Evolutionary conservation across 2,113 vertebrate species (phyloP), one percentile per base, ranked within the genome.

Genomic region (Cheilinus undulatus): DNA sequence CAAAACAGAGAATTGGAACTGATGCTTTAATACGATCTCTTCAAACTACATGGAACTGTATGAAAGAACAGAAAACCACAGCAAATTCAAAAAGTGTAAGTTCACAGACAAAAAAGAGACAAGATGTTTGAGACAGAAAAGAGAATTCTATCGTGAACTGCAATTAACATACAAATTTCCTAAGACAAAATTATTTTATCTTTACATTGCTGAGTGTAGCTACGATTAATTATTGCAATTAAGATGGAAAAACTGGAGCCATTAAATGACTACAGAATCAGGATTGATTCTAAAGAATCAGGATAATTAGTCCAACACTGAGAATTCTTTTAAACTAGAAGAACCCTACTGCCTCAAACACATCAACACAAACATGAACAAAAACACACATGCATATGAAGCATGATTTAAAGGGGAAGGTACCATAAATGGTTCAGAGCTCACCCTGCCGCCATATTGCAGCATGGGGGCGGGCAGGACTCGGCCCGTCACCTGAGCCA

Each of bases 381-480:
- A 22, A 64, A 24, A 78, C 64, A 78, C 11, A 38, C 78, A 71
- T 30, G 68, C 69, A 4, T 27, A 82, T 68, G 64, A 82, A 84
- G 70, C 19, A 72, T 84, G 87, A 90, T 88, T 80, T 76, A 92
- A 90, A 90, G 80, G 19, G 85, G 63, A 76, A 76, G 73, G 89
- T 93, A 93, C 92, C 91, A 93, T 88, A 75, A 93, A 92, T 67
- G 86, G 87, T 71, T 93, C 92, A 83, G 91, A 91, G 80, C 95
- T 95, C 95, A 97, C 96, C 94, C 97, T 94, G 86, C 97, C 97
- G 86, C 97, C 97, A 3, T 99, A 99, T 79, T 99, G 97, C 89
- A 99, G 88, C 96, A 97, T 97, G 1, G 97, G 97, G 66, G 97
- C 97, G n/a, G 97, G 97, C 84, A 98, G 96, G 65, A 99, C 97